A percentile compares a stretch with the other conserved stretches of the same genome.
phyloP scores from a whole-genome alignment of 2,888 invertebrate genomes.

The Volucella inanis region DNA sequence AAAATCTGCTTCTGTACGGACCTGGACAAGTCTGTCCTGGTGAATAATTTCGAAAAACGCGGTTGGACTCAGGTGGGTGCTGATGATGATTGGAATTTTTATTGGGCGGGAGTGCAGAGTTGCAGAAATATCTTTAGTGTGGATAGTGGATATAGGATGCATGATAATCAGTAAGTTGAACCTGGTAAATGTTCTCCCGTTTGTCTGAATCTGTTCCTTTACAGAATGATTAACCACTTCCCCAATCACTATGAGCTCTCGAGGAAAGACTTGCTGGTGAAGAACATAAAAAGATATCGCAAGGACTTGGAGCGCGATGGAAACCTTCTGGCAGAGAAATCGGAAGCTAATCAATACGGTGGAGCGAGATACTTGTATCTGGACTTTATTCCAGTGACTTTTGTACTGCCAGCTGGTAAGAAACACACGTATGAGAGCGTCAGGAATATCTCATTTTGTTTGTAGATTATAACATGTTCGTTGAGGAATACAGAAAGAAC shows the following conservation, averaged over 20 bases:
- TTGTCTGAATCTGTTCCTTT: constrained; percentile 61
- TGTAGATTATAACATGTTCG: constrained; percentile 96
- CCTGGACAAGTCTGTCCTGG: constrained; percentile 95
- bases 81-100: constrained; percentile 98
- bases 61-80: constrained; percentile 93
- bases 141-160: constrained; percentile 95
- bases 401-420: constrained; percentile 91
- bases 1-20: constrained; percentile 82
- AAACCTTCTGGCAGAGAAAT: constrained; percentile 91
- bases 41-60: constrained; percentile 95
- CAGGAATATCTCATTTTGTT: not conserved
- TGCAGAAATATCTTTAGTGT: constrained; percentile 95
- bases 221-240: constrained; percentile 95
- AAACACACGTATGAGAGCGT: not conserved
- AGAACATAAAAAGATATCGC: constrained; percentile 96
- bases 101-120: constrained; percentile 97
- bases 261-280: constrained; percentile 96
- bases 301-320: constrained; percentile 96
- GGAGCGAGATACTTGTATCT: constrained; percentile 91
- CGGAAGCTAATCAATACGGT: constrained; percentile 83
- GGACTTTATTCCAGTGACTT: constrained; percentile 97
- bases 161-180: constrained; percentile 91
- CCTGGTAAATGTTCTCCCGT: not conserved
- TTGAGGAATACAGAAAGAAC: constrained; percentile 96
- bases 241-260: constrained; percentile 98